Evolutionary conservation across 1,140 invertebrate species (phyloP).

Genomic region (Cylas formicarius): DNA sequence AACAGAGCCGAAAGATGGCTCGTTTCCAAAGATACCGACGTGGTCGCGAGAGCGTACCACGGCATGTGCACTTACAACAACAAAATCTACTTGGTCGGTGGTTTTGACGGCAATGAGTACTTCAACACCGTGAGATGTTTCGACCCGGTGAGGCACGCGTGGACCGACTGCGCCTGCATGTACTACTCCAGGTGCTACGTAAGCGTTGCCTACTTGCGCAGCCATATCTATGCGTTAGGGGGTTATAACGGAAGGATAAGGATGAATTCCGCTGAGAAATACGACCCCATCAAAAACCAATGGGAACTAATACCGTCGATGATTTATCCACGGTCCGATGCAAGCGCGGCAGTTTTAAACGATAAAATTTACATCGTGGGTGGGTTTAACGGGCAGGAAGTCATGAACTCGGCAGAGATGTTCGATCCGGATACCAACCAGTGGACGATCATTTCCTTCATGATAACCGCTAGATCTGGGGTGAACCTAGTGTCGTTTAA

Average conservation of each 20-base stretch:
- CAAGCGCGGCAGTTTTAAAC: constrained; percentile 57
- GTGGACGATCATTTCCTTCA: constrained; percentile 66
- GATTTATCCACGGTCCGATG: constrained; percentile 73
- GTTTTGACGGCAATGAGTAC: constrained; percentile 65
- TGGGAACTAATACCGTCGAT: constrained; percentile 80
- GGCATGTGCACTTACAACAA: constrained; percentile 60
- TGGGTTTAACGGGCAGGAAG: constrained; percentile 66
- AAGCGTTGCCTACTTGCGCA: constrained; percentile 62
- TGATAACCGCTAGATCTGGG: constrained; percentile 65
- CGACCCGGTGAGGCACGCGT: constrained; percentile 54
- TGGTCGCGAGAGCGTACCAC: constrained; percentile 64
- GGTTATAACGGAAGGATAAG: constrained; percentile 80
- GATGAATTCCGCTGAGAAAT: constrained; percentile 65
- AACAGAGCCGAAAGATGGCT: constrained; percentile 59
- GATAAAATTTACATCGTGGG: constrained; percentile 64
- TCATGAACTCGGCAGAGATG: constrained; percentile 56
- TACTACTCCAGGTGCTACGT: constrained; percentile 68
- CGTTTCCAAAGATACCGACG: constrained; percentile 53
- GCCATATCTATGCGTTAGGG: constrained; percentile 76
- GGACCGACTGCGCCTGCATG: constrained; percentile 67
- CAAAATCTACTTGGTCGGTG: constrained; percentile 53
- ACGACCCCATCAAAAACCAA: constrained; percentile 62
- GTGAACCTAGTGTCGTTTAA: constrained; percentile 57
- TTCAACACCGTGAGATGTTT: constrained; percentile 64
- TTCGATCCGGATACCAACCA: constrained; percentile 55